A percentile compares a stretch with the other conserved stretches of the same genome.
phyloP scores from a whole-genome alignment of 2,888 invertebrate species.

The Andrena trimmerana region DNA sequence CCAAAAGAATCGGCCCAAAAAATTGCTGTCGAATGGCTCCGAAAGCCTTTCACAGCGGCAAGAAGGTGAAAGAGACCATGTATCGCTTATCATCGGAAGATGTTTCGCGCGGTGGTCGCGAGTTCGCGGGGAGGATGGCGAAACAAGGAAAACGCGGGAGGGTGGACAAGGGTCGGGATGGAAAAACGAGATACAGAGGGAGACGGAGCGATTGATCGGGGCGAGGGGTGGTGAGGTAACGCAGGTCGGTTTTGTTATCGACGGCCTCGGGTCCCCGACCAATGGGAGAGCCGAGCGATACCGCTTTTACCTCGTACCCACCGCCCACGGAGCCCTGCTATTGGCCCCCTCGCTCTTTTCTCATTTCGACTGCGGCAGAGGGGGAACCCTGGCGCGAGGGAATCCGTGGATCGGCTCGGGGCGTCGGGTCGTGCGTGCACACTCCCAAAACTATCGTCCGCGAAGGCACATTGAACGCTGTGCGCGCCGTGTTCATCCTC shows the following conservation, averaged over 20 bases:
- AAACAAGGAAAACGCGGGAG: conserved; percentile 39
- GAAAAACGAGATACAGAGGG: conserved; percentile 15
- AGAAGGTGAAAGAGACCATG: neutral
- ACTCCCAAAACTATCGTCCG: conserved; percentile 70
- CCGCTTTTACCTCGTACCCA: conserved; percentile 1
- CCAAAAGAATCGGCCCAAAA: neutral
- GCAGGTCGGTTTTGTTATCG: conserved; percentile 57
- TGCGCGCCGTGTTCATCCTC: conserved; percentile 39
- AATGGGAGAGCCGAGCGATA: conserved; percentile 46
- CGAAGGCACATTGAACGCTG: conserved; percentile 55
- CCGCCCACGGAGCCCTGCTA: conserved; percentile 48
- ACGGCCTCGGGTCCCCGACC: conserved; percentile 56
- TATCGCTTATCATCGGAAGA: neutral
- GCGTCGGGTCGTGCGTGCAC: conserved; percentile 59
- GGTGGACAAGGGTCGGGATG: conserved; percentile 13
- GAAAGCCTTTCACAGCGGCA: neutral
- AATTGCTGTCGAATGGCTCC: neutral
- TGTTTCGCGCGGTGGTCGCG: conserved; percentile 17
- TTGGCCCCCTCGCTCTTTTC: conserved; percentile 51
- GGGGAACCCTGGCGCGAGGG: conserved; percentile 47
- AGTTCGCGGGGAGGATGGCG: conserved; percentile 36
- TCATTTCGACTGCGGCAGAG: neutral
- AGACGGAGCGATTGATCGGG: conserved; percentile 8
- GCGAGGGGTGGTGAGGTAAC: conserved; percentile 16
- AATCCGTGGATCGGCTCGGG: conserved; percentile 48